phyloP scores from a whole-genome alignment of 2,113 vertebrate species.

The Pagrus major region DNA sequence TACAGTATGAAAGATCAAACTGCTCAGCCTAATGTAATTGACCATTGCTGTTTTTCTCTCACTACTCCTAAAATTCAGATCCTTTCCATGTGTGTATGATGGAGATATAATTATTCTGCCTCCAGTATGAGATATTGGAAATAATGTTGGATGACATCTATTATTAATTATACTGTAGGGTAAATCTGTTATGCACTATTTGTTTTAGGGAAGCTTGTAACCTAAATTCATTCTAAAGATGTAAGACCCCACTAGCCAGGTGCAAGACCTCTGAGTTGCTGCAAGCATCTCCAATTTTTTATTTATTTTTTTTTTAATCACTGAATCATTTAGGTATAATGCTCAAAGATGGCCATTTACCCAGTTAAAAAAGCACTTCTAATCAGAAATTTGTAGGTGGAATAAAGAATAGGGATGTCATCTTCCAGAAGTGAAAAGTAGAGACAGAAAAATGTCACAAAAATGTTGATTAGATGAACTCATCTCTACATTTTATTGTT shows the following conservation, averaged over 20 bases:
- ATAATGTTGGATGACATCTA: neutral
- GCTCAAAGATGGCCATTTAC: too few relatives aligned
- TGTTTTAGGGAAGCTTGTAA: neutral
- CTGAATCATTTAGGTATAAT: too few relatives aligned
- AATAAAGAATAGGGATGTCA: too few relatives aligned
- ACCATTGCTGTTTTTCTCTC: neutral
- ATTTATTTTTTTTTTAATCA: too few relatives aligned
- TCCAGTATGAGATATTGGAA: neutral
- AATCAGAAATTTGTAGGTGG: too few relatives aligned
- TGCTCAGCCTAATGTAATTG: neutral
- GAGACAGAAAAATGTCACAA: too few relatives aligned
- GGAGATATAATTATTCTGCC: neutral
- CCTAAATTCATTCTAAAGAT: neutral
- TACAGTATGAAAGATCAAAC: constrained; percentile 8
- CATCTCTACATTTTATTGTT: too few relatives aligned
- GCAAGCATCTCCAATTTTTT: neutral
- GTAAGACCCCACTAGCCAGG: neutral
- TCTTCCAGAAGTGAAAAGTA: too few relatives aligned
- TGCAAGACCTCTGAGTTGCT: neutral
- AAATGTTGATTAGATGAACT: too few relatives aligned
- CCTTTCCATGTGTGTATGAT: neutral
- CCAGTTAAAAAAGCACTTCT: too few relatives aligned
- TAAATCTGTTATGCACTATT: neutral
- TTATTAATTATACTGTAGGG: neutral
- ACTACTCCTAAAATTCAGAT: neutral